Percentiles rank a stretch among this genome's conserved stretches.
Evolutionary conservation across 1,140 invertebrate species (phyloP).

Genomic region (Drosophila ananassae): DNA sequence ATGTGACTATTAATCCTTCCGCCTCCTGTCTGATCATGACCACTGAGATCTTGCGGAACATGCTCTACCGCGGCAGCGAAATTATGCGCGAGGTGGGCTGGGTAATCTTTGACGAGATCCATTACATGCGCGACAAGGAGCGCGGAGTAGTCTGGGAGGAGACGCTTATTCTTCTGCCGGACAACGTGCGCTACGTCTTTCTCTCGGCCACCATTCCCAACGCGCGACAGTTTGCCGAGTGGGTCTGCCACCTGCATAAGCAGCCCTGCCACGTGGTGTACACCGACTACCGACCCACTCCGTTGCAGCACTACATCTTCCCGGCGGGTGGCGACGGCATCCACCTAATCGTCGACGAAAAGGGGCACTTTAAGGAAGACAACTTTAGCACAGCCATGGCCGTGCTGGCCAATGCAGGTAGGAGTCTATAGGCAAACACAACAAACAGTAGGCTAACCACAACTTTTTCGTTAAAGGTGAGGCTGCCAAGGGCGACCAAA

Average conservation of each 20-base stretch:
- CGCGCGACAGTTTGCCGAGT: conserved; percentile 98
- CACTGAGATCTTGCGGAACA: conserved; percentile 99
- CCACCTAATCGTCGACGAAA: conserved; percentile 97
- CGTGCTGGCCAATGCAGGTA: conserved; percentile 89
- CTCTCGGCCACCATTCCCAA: conserved; percentile 99
- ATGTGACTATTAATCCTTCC: conserved; percentile 99
- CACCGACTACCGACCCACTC: conserved; percentile 98
- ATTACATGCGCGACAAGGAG: conserved; percentile 99
- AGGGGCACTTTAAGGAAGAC: conserved; percentile 97
- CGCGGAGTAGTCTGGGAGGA: conserved; percentile 99
- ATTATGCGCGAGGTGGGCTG: conserved; percentile 99
- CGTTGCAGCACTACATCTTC: conserved; percentile 98
- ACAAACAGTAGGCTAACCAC: neutral
- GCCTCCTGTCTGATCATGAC: conserved; percentile 99
- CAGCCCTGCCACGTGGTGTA: conserved; percentile 99
- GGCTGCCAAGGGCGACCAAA: conserved; percentile 90
- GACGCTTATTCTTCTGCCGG: conserved; percentile 98
- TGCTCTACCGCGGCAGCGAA: conserved; percentile 99
- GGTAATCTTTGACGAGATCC: conserved; percentile 99
- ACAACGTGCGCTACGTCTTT: conserved; percentile 99
- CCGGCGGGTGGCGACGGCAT: conserved; percentile 97
- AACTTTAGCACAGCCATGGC: conserved; percentile 99
- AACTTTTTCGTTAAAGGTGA: conserved; percentile 84
- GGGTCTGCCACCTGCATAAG: conserved; percentile 98
- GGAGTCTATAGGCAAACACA: neutral